Conservation (phyloP, 1,140 invertebrate genomes). For the Apis laboriosa region DNA sequence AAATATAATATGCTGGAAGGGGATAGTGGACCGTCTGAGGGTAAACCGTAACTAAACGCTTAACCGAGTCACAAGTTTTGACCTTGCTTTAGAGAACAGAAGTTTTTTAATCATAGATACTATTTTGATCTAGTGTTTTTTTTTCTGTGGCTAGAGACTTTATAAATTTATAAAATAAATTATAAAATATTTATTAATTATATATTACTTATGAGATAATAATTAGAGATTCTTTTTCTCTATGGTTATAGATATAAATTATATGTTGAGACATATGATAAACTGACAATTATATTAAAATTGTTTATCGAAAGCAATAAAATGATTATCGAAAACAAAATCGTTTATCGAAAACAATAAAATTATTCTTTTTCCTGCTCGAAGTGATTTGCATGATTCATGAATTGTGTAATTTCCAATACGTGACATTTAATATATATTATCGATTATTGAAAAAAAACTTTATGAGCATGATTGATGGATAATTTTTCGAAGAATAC, state of each 20-base stretch:
- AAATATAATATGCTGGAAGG: slow-evolving; percentile 49
- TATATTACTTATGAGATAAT: too few species aligned
- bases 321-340: background rate
- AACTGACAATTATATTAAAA: background rate
- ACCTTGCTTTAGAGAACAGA: background rate
- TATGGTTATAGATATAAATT: too few species aligned
- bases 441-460: background rate
- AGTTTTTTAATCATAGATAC: background rate
- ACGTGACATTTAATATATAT: background rate
- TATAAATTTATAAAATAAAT: background rate
- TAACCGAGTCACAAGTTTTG: slow-evolving; percentile 8
- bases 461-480: background rate
- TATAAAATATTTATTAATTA: too few species aligned
- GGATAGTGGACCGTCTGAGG: slow-evolving; percentile 10
- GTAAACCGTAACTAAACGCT: slow-evolving; percentile 32
- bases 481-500: background rate
- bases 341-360: background rate
- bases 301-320: background rate
- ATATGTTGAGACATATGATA: too few species aligned
- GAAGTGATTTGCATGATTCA: background rate
- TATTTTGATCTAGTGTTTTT: background rate
- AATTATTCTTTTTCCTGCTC: background rate
- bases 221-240: too few species aligned
- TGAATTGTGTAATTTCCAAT: background rate
- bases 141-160: background rate